Base-by-base conservation (phyloP, 2,888 invertebrate genomes). In the Morpho achilles region DNA sequence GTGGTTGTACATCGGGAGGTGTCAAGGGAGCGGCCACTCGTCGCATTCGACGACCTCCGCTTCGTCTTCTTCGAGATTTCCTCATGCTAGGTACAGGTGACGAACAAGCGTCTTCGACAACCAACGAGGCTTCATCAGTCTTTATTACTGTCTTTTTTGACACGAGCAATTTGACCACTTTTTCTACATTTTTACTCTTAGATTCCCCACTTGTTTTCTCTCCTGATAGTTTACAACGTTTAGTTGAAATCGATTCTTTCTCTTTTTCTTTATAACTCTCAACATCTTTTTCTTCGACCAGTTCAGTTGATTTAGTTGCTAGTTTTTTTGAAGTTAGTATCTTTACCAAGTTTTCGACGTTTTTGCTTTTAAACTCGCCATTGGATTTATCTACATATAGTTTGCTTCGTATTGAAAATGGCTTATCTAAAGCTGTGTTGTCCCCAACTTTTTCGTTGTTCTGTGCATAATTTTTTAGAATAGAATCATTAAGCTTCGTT, bases 131-230 rank as follows among this genome's bases (percentile, higher is more conserved):
- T 61, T 87, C 87, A 56, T 88, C 87, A 40, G 79, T 79, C 69
- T 87, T 86, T 56, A 87, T 77, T n/a, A 80, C 82, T n/a, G 82
- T 82, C 73, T 84, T 80, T 71, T 87, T 88, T 8, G 87, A 85
- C 52, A 84, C 86, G 58, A 87, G 67, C 63, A 91, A 72, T 69
- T 90, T 91, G 1, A 82, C 84, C 50, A 84, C 82, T 68, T 88
- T 91, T 63, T 85, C 84, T 23, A 84, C 87, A 57, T 79, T 85
- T 67, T 84, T 87, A 10, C 75, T 80, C 63, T 88, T 90, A 50
- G 77, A 64, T 63, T 85, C 85, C 57, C 77, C 79, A 50, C 68
- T 76, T 47, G 65, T 60, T 44, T 74, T 71, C n/a, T 73, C 73
- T 7, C 63, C 53, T 9, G 73, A 62, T 40, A 82, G 64, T 66